Evolutionary conservation across 2,113 vertebrate genomes (phyloP), one percentile per base, ranked within the genome.

Genomic region (Toxotes chatareus): DNA sequence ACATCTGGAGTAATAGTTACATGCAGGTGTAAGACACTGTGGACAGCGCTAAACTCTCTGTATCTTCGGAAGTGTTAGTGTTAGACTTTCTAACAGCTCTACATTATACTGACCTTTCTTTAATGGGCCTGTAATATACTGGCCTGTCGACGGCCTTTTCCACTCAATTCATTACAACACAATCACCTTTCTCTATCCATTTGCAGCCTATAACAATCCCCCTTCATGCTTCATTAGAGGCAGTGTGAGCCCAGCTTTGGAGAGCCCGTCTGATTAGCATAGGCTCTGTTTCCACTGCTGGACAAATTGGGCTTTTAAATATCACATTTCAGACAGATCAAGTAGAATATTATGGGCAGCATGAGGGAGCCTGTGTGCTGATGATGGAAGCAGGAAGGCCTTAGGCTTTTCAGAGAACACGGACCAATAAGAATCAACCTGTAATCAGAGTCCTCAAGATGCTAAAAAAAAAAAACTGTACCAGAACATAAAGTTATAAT

Each of bases 161-260:
- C 97, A 96, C 96, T 97, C 97, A 97, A 96, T 99, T 99, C 97
- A 99, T 98, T 97, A 97, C 96, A 96, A 97, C 96, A 99, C 98
- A 99, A 99, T 99, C 97, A 96, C 66, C 67, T 68, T 82, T 78
- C 71, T 81, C 79, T 75, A n/a, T 69, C 85, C 78, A 77, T 86
- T 87, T 71, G 85, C 89, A 88, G 81, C 85, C 97, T 95, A 95
- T 96, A 31, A 97, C 97, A 98, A 97, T 96, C 97, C 97, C 95
- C 94, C 96, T 97, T 97, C 97, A 98, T 95, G 97, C 97, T 96
- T 97, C 96, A 98, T 99, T 99, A 98, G 96, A 82, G 77, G 85
- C 84, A 80, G 77, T 88, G 85, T 90, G 86, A 88, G 83, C 75
- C 84, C 80, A 44, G 88, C 93, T 93, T 90, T 91, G 93, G 95